phyloP scores from a whole-genome alignment of 1,140 invertebrate species.

The Polypedilum pembai region DNA sequence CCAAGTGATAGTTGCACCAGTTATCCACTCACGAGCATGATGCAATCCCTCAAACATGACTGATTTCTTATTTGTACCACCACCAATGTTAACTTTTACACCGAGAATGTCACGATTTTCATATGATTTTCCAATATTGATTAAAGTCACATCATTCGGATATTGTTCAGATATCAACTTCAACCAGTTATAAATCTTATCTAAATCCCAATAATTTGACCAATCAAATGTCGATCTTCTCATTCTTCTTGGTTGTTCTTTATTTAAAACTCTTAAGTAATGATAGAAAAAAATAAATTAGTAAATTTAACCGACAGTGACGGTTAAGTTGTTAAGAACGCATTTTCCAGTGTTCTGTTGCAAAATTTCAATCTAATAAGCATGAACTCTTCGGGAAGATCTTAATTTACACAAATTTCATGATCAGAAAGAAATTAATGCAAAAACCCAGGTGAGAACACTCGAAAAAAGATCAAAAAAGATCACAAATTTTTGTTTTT shows the following conservation, averaged over 20 bases:
- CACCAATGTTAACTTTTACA: constrained; percentile 39
- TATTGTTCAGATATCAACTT: constrained; percentile 41
- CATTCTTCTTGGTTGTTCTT: constrained; percentile 32
- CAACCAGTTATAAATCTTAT: constrained; percentile 49
- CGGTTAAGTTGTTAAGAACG: too few relatives aligned
- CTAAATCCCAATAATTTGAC: constrained; percentile 45
- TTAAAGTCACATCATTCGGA: constrained; percentile 42
- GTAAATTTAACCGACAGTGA: constrained; percentile 32
- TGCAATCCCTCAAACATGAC: constrained; percentile 59
- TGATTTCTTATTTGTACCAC: constrained; percentile 35
- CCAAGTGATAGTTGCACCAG: constrained; percentile 64
- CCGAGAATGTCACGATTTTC: constrained; percentile 49
- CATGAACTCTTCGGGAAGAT: too few relatives aligned
- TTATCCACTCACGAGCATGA: constrained; percentile 72
- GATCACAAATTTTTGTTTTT: too few relatives aligned
- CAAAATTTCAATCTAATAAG: too few relatives aligned
- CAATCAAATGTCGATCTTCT: constrained; percentile 38
- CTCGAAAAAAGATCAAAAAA: too few relatives aligned
- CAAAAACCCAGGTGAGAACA: too few relatives aligned
- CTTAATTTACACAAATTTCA: too few relatives aligned
- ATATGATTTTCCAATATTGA: constrained; percentile 46
- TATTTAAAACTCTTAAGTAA: constrained; percentile 35
- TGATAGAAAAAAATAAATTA: constrained; percentile 33
- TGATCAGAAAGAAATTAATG: too few relatives aligned
- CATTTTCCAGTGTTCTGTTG: too few relatives aligned